Evolutionary conservation across 2,888 invertebrate species (phyloP).

Genomic region (Latheticus oryzae): DNA sequence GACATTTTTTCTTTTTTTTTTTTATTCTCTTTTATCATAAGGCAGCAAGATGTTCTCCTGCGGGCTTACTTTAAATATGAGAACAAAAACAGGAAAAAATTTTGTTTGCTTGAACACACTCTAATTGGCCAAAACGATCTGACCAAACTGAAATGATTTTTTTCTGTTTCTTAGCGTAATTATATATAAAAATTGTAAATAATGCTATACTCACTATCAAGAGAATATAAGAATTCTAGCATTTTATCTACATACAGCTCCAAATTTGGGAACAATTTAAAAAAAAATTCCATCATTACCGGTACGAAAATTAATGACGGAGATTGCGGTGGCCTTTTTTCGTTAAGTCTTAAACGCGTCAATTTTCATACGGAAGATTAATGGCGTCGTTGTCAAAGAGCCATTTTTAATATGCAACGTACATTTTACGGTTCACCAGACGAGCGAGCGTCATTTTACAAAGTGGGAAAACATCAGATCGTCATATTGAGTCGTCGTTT

Average conservation of each 20-base stretch:
- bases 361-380: conserved; percentile 37
- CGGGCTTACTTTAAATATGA: conserved; percentile 1
- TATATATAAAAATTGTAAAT: neutral
- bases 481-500: conserved; percentile 35
- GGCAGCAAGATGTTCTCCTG: conserved; percentile 10
- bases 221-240: too few relatives aligned
- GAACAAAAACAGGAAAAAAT: conserved; percentile 20
- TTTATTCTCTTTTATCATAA: conserved; percentile 1
- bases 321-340: conserved; percentile 19
- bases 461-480: conserved; percentile 34
- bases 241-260: too few relatives aligned
- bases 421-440: conserved; percentile 37
- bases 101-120: conserved; percentile 16
- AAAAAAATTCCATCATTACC: conserved; percentile 27
- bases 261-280: too few relatives aligned
- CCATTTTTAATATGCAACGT: conserved; percentile 41
- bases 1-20: conserved; percentile 14
- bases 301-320: conserved; percentile 35
- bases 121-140: conserved; percentile 17
- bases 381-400: conserved; percentile 29
- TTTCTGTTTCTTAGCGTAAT: neutral
- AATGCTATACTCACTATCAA: too few relatives aligned
- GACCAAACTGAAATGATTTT: conserved; percentile 5
- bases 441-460: conserved; percentile 30
- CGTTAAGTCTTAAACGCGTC: conserved; percentile 18